These are phyloP conservation scores for Cydia splendana DNA, from an alignment of 1,140 invertebrate genomes.

Conservation along the genomic window DNA sequence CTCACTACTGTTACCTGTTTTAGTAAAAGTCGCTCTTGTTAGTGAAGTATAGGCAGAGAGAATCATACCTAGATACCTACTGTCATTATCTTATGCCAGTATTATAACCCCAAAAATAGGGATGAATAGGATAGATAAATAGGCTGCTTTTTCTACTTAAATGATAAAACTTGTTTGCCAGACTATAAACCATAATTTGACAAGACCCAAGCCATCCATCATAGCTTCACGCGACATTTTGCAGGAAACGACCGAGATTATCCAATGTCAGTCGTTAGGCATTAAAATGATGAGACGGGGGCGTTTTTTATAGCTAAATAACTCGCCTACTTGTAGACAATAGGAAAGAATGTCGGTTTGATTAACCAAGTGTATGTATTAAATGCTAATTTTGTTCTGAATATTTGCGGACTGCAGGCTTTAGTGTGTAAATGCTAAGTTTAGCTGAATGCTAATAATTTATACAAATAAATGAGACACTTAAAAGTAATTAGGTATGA, in stretches of 20 bases:
- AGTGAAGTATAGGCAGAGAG: too few relatives aligned
- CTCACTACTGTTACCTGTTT: too few relatives aligned
- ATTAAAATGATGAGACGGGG: background rate
- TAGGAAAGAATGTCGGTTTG: background rate
- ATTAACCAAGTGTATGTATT: background rate
- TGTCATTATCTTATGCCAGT: too few relatives aligned
- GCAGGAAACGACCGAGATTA: constrained; percentile 25
- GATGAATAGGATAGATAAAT: too few relatives aligned
- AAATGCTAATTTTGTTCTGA: background rate
- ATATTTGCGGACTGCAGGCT: background rate
- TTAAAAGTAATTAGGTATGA: background rate
- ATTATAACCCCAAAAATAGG: too few relatives aligned
- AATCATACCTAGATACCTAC: too few relatives aligned
- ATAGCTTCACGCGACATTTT: constrained; percentile 21
- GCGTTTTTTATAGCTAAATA: constrained; percentile 10
- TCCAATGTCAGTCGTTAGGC: background rate
- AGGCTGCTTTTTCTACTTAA: too few relatives aligned
- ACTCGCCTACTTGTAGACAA: constrained; percentile 5
- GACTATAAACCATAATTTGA: background rate
- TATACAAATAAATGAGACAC: background rate
- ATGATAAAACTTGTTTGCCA: too few relatives aligned
- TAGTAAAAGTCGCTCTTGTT: too few relatives aligned
- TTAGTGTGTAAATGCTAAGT: background rate
- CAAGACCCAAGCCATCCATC: background rate
- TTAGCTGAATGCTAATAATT: background rate